Conservation (phyloP, 2,888 invertebrate genomes). For the Seladonia tumulorum region DNA sequence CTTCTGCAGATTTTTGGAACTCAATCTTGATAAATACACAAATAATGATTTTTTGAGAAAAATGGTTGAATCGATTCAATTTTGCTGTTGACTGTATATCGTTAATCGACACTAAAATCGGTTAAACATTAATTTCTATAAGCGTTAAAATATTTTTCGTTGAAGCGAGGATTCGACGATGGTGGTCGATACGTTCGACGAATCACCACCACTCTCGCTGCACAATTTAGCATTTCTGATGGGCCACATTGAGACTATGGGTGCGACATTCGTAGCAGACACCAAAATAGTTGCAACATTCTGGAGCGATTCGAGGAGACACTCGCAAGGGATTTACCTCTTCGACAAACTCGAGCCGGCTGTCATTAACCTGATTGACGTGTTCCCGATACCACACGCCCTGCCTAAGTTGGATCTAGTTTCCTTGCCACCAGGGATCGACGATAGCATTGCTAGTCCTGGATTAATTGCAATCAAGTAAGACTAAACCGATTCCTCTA, state of each 20-base stretch:
- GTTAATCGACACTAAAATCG: background rate
- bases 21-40: too few relatives aligned
- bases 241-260: slow-evolving; percentile 63
- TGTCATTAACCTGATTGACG: slow-evolving; percentile 60
- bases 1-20: too few relatives aligned
- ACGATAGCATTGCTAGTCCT: slow-evolving; percentile 66
- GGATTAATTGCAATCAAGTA: slow-evolving; percentile 77
- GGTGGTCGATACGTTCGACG: slow-evolving; percentile 72
- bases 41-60: too few relatives aligned
- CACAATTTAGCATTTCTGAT: slow-evolving; percentile 85
- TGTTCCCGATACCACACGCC: slow-evolving; percentile 72
- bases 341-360: slow-evolving; percentile 67
- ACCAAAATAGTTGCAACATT: slow-evolving; percentile 58
- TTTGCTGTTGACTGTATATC: too few relatives aligned
- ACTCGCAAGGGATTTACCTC: slow-evolving; percentile 68
- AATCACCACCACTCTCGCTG: slow-evolving; percentile 85
- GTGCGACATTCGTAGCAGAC: slow-evolving; percentile 31
- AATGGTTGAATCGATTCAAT: too few relatives aligned
- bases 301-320: slow-evolving; percentile 60
- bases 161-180: slow-evolving; percentile 63
- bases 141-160: slow-evolving; percentile 15
- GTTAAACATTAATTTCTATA: background rate
- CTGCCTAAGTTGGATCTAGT: slow-evolving; percentile 76
- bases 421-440: slow-evolving; percentile 67
- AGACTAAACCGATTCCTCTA: slow-evolving; percentile 6